Base-by-base conservation (phyloP, 2,888 invertebrate species). In the Maniola hyperantus region DNA sequence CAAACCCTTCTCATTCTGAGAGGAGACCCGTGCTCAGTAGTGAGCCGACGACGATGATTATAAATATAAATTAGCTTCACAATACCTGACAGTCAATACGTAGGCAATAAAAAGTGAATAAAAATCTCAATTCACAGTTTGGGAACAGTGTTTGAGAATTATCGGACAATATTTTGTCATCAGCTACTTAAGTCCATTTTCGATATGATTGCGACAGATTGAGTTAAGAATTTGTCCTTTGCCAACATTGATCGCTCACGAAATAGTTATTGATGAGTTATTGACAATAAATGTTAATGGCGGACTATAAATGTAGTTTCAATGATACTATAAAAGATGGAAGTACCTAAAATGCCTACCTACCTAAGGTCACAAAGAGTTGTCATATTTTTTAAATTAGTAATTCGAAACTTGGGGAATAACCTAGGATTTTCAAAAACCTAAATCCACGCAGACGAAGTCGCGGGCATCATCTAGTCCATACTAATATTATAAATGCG, bases 211-310 rank as follows among this genome's bases (percentile, higher is more conserved):
- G 55, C 57, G 61, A 68, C 65, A 68, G 48, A 69, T 64, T 65
- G 66, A 26, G 18, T 42, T 42, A 54, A 59, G 51, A 60, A 64
- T 67, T 67, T 39, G 57, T 62, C 66, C 64, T 70, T 48, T 50
- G 51, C 42, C 59, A 33, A 33, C 54, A 65, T 63, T 42, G 70
- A 51, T 65, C 57, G 57, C 50, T 60, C 34, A 65, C 65, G 67
- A 57, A 69, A 71, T 65, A 53, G 66, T 71, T 71, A 73, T 73
- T 67, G 70, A 65, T 67, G 68, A 71, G 67, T 73, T 73, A 77
- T 71, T 72, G 69, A 39, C 72, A 72, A 75, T 75, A 76, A 77
- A 76, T 73, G 74, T 76, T 72, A 70, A 75, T 73, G 66, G 64
- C 67, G 15, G 64, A 66, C 70, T 74, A 71, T 72, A 67, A 70